Evolutionary conservation across 2,888 invertebrate genomes (phyloP), one percentile per base, ranked within the genome.

Genomic region (Cheilosia vernalis): DNA sequence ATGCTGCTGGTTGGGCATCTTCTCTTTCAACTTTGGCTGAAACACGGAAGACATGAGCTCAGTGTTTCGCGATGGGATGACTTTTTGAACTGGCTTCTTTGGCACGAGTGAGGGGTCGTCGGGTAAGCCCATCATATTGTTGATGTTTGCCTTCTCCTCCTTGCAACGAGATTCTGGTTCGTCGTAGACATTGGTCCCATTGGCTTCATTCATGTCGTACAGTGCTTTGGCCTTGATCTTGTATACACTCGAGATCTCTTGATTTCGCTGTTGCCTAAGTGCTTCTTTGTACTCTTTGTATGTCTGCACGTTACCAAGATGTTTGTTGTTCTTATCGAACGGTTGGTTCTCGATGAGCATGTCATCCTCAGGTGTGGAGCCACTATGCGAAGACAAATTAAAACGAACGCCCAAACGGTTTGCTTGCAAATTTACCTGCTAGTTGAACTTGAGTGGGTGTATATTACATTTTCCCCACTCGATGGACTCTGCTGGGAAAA

Each of bases 261-360:
- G 96, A 87, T 95, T 96, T 88, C 97, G 94, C 92, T 97, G 97
- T 89, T 96, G 96, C 92, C 96, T 95, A 90, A 97, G 92, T 78
- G 97, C 97, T 94, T 97, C 97, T 93, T 97, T 97, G 93, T 97
- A 97, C 93, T 97, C 97, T 92, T 97, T 91, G 88, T 92, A 92
- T 44, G 92, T 92, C 89, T 92, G 92, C 85, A 92, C 90, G 86
- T 91, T 92, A 63, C 89, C 90, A 33, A 92, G 88, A 73, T 90
- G 89, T 87, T 91, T 92, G 79, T 89, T 90, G 42, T 89, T 88
- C 80, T 90, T 91, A 56, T 91, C 91, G 66, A 87, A 87, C 77
- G 87, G 83, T 37, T 87, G 88, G 74, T 89, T 88, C 61, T 90
- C 90, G 67, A 90, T 85, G 87, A 90, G 89, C 19, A 89, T 87